phyloP scores from a whole-genome alignment of 2,797 vertebrate species.

The Poeciliopsis presidionis region DNA sequence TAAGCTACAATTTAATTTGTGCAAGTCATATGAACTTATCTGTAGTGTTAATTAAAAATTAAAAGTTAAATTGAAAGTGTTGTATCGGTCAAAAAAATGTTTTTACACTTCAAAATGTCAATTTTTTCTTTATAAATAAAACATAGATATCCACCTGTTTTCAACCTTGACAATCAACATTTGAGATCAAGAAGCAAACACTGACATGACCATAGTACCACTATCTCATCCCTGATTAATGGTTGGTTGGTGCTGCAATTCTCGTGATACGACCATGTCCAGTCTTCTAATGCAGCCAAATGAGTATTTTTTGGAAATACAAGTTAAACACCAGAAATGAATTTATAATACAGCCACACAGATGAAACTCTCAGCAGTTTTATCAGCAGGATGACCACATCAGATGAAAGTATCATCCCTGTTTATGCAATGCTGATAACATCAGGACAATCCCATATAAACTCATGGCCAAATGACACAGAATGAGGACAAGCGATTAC shows the following conservation, averaged over 20 bases:
- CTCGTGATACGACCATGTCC: background rate
- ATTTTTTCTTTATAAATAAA: background rate
- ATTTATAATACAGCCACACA: background rate
- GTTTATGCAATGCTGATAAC: slow-evolving; percentile 53
- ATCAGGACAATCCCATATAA: slow-evolving; percentile 51
- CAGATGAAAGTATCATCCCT: slow-evolving; percentile 47
- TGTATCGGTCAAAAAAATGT: background rate
- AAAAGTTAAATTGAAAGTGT: background rate
- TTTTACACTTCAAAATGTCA: background rate
- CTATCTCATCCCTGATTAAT: background rate
- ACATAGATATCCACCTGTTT: background rate
- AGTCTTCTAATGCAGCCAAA: background rate
- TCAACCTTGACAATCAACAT: background rate
- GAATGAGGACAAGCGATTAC: slow-evolving; percentile 38
- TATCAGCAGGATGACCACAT: slow-evolving; percentile 51
- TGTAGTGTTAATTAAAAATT: background rate
- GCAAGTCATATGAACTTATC: background rate
- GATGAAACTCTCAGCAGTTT: background rate
- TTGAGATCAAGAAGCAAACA: background rate
- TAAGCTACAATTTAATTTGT: background rate
- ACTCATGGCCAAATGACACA: slow-evolving; percentile 49
- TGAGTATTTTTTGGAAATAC: background rate
- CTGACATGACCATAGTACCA: background rate
- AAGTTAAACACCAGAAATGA: background rate
- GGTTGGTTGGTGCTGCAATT: background rate